Conservation (phyloP, 2,888 invertebrate species). For the Tiphia femorata region DNA sequence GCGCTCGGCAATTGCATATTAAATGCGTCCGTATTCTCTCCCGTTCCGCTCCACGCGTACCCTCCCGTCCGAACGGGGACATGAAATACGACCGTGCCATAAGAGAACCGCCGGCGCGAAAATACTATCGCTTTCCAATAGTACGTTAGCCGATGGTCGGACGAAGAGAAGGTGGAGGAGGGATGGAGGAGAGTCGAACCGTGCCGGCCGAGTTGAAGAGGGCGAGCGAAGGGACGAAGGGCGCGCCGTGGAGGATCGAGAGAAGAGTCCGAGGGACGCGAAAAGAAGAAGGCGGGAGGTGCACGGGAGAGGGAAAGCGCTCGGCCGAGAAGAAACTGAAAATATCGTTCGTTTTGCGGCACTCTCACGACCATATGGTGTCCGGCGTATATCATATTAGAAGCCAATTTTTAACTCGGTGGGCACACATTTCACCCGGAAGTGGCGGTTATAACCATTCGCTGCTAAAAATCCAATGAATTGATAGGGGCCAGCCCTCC, state of each 20-base stretch:
- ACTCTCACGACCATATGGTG: slow-evolving; percentile 57
- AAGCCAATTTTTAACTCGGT: slow-evolving; percentile 62
- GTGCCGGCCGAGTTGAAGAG: too few relatives aligned
- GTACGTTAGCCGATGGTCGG: slow-evolving; percentile 38
- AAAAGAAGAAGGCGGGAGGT: neutral
- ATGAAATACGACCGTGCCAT: slow-evolving; percentile 52
- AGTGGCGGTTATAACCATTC: slow-evolving; percentile 47
- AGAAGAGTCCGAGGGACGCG: slow-evolving; percentile 11
- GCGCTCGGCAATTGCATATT: slow-evolving; percentile 40
- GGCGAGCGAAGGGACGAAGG: neutral
- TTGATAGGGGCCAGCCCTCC: too few relatives aligned
- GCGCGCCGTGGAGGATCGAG: neutral
- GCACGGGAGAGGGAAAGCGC: slow-evolving; percentile 21
- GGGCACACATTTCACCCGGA: slow-evolving; percentile 53
- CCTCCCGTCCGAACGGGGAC: slow-evolving; percentile 17
- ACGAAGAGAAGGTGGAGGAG: slow-evolving; percentile 17
- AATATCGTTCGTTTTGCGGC: slow-evolving; percentile 54
- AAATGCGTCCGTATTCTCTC: slow-evolving; percentile 38
- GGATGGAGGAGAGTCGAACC: too few relatives aligned
- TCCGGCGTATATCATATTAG: slow-evolving; percentile 62
- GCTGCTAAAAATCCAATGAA: slow-evolving; percentile 51
- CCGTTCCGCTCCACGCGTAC: slow-evolving; percentile 6
- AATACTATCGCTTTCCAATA: slow-evolving; percentile 63
- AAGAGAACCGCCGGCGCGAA: slow-evolving; percentile 54
- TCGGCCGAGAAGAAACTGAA: slow-evolving; percentile 35